Evolutionary conservation across 2,113 vertebrate genomes (phyloP).

Genomic region (Pseudorasbora parva): DNA sequence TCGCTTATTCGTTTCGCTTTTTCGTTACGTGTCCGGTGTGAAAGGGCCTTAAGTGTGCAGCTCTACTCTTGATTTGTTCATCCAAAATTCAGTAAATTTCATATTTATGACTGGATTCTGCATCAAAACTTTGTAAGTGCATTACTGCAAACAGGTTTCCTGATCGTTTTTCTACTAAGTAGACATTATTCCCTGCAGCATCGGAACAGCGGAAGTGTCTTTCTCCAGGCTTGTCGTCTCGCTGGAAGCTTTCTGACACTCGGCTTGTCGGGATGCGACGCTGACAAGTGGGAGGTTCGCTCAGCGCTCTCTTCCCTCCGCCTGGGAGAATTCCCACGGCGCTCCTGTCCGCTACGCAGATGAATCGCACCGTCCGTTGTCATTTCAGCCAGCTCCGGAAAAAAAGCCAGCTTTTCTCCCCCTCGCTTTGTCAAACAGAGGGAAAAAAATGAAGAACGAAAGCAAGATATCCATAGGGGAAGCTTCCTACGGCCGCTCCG

Average conservation of each 20-base stretch:
- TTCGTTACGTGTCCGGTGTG: too few species aligned
- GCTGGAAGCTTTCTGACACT: not conserved
- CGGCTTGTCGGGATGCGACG: not conserved
- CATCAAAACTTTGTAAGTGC: not conserved
- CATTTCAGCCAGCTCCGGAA: slow-evolving; percentile 36
- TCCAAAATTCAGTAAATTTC: too few species aligned
- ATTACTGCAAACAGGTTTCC: not conserved
- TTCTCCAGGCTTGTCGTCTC: not conserved
- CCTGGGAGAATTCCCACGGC: slow-evolving; percentile 51
- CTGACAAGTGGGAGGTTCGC: slow-evolving; percentile 32
- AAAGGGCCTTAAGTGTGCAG: too few species aligned
- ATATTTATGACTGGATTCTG: too few species aligned
- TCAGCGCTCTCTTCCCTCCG: slow-evolving; percentile 16
- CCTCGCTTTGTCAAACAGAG: slow-evolving; percentile 25
- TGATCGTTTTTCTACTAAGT: not conserved
- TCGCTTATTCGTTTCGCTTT: too few species aligned
- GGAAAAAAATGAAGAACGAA: slow-evolving; percentile 31
- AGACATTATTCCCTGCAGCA: not conserved
- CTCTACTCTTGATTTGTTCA: too few species aligned
- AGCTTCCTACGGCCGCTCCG: slow-evolving; percentile 47
- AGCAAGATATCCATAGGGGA: slow-evolving; percentile 19
- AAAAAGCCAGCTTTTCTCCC: slow-evolving; percentile 27
- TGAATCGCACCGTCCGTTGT: slow-evolving; percentile 52
- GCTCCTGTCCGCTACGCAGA: slow-evolving; percentile 42
- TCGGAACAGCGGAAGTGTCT: not conserved